These are phyloP conservation scores for Artibeus lituratus DNA, from an alignment of 2,797 vertebrate genomes.

Conservation along the genomic window DNA sequence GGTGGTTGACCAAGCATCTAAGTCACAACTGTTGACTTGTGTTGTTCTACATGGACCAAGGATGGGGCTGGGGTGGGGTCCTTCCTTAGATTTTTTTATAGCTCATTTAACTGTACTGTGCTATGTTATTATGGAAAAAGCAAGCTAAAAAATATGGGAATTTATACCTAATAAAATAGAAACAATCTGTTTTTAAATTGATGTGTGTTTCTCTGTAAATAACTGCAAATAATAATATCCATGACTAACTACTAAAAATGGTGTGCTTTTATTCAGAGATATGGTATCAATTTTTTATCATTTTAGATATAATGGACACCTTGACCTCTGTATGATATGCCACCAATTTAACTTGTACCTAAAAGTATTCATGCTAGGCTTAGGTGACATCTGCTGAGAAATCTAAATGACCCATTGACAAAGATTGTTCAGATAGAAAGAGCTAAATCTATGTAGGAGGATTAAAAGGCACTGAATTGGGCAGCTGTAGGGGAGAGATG, in stretches of 20 bases:
- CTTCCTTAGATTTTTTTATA: background rate
- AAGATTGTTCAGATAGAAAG: conserved; percentile 55
- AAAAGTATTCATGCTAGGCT: conserved; percentile 59
- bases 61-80: background rate
- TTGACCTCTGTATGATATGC: conserved; percentile 68
- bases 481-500: conserved; percentile 24
- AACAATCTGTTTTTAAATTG: background rate
- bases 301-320: conserved; percentile 72
- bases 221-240: conserved; percentile 55
- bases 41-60: background rate
- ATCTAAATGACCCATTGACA: conserved; percentile 64
- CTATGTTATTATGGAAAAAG: background rate
- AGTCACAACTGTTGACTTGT: background rate
- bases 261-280: conserved; percentile 46
- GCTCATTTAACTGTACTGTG: background rate
- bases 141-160: background rate
- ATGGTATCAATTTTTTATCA: conserved; percentile 62
- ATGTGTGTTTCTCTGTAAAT: background rate
- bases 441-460: conserved; percentile 44
- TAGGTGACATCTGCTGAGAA: conserved; percentile 68
- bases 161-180: background rate
- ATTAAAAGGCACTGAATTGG: conserved; percentile 36
- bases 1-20: background rate
- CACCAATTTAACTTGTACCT: conserved; percentile 77
- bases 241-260: conserved; percentile 5